Evolutionary conservation across 2,888 invertebrate genomes (phyloP).

Genomic region (Therioaphis trifolii): DNA sequence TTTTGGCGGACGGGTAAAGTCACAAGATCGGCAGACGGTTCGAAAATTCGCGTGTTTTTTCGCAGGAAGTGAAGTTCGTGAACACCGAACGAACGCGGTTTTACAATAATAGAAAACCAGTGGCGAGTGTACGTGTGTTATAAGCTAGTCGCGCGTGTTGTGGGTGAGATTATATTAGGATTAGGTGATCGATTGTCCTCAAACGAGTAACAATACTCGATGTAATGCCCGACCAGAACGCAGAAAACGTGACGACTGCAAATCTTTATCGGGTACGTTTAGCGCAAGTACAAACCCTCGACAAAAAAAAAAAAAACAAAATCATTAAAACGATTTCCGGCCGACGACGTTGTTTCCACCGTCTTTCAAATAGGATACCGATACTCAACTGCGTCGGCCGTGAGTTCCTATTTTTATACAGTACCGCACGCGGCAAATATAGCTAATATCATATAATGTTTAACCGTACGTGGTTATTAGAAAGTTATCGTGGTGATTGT

Average conservation of each 20-base stretch:
- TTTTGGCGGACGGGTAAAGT: background rate
- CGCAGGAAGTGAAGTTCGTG: slow-evolving; percentile 3
- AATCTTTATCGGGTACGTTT: background rate
- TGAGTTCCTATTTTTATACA: background rate
- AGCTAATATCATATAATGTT: background rate
- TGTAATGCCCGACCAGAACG: background rate
- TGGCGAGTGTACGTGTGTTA: background rate
- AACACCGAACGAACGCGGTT: background rate
- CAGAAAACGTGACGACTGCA: slow-evolving; percentile 16
- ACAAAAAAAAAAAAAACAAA: too few relatives aligned
- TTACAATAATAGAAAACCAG: background rate
- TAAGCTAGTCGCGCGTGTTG: background rate
- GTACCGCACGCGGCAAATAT: background rate
- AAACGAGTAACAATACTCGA: background rate
- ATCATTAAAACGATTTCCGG: slow-evolving; percentile 2
- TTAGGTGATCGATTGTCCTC: slow-evolving; percentile 33
- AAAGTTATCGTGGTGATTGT: slow-evolving; percentile 16
- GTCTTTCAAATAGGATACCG: background rate
- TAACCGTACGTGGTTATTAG: background rate
- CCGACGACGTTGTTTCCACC: background rate
- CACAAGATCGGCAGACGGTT: too few relatives aligned
- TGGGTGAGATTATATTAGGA: background rate
- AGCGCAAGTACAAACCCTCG: background rate
- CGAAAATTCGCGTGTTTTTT: background rate
- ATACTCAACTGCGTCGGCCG: background rate